phyloP scores from a whole-genome alignment of 2,797 vertebrate genomes.

The Lacerta viridis region DNA sequence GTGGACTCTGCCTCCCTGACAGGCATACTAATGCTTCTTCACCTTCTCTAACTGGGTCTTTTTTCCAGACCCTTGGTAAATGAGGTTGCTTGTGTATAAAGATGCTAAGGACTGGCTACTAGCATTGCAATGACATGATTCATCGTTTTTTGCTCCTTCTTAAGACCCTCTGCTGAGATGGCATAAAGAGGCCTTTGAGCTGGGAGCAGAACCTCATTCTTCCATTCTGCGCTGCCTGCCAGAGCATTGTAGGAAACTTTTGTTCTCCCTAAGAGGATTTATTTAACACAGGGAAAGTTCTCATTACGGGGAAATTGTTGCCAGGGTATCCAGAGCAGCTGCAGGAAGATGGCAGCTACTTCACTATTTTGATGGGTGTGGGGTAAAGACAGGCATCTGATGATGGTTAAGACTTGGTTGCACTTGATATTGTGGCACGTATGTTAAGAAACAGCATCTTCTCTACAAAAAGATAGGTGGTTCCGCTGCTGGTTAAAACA shows the following conservation, averaged over 20 bases:
- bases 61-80: constrained; percentile 71
- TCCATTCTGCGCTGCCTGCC: constrained; percentile 69
- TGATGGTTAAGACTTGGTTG: constrained; percentile 40
- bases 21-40: constrained; percentile 72
- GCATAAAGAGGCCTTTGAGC: constrained; percentile 76
- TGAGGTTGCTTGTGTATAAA: constrained; percentile 73
- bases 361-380: constrained; percentile 3
- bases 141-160: constrained; percentile 73
- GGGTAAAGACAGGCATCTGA: constrained; percentile 34
- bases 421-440: constrained; percentile 9
- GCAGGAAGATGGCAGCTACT: constrained; percentile 46
- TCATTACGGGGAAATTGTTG: constrained; percentile 75
- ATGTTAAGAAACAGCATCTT: constrained; percentile 13
- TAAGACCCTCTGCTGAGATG: constrained; percentile 63
- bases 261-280: constrained; percentile 73
- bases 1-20: constrained; percentile 61
- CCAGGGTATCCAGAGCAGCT: constrained; percentile 74
- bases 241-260: constrained; percentile 69
- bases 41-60: constrained; percentile 61
- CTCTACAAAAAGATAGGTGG: not conserved
- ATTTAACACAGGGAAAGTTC: constrained; percentile 69
- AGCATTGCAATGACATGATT: constrained; percentile 75
- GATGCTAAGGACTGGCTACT: constrained; percentile 72
- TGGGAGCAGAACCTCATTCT: constrained; percentile 65
- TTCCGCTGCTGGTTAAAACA: not conserved